These are phyloP conservation scores for Pogonus chalceus DNA, from an alignment of 1,140 invertebrate species.

Conservation along the genomic window DNA sequence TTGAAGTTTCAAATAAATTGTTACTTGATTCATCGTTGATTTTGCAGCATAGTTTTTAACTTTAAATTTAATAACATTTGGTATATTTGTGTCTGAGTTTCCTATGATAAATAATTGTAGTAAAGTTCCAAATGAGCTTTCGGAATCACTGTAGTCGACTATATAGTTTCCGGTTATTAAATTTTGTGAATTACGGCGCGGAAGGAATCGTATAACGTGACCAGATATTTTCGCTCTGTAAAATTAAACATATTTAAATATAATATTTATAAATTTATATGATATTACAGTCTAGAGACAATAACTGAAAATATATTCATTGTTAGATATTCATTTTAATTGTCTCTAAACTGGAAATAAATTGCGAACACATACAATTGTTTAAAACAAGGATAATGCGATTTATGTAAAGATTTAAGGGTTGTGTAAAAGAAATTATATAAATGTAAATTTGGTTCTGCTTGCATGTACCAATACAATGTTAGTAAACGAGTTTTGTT, in stretches of 20 bases:
- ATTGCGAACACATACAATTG: constrained; percentile 40
- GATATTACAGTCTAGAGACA: neutral
- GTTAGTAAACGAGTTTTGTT: constrained; percentile 52
- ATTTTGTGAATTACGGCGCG: constrained; percentile 36
- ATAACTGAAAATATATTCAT: neutral
- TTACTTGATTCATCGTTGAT: constrained; percentile 42
- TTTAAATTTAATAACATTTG: constrained; percentile 46
- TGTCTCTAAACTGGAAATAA: neutral
- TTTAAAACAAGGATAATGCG: constrained; percentile 50
- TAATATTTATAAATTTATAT: neutral
- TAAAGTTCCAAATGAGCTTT: constrained; percentile 47
- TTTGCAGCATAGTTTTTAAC: constrained; percentile 48
- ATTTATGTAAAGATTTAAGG: constrained; percentile 53
- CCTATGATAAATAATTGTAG: constrained; percentile 48
- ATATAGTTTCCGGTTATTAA: constrained; percentile 54
- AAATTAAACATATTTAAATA: neutral
- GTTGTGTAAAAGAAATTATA: constrained; percentile 64
- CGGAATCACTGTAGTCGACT: constrained; percentile 49
- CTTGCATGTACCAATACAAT: constrained; percentile 55
- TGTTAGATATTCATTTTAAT: constrained; percentile 4
- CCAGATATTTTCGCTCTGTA: constrained; percentile 43
- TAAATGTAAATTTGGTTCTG: constrained; percentile 49
- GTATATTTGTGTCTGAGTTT: constrained; percentile 48
- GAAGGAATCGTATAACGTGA: constrained; percentile 45
- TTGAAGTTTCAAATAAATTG: constrained; percentile 46